Evolutionary conservation across 2,113 vertebrate species (phyloP), one percentile per base, ranked within the genome.

Genomic region (Megaceryle maxima): DNA sequence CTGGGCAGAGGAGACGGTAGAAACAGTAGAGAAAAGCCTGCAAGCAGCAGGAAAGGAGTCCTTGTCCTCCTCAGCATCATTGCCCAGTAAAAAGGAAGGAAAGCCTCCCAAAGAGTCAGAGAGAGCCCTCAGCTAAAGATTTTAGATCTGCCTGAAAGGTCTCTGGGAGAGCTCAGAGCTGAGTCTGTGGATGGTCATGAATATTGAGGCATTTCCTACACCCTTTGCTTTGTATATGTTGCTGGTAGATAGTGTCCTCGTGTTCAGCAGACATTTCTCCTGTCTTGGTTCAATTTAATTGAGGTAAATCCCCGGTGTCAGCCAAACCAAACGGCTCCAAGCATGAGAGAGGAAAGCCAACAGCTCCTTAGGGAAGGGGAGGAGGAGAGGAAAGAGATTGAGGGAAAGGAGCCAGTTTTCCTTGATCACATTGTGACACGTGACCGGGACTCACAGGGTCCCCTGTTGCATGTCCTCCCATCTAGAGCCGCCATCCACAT

Each of bases 381-480:
- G 69, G 39, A 35, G 51, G 29, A 83, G 50, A 48, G 39, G 41
- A 69, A 56, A 39, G 55, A 53, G 79, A 25, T 57, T 0, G 6
- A 44, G 13, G 16, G 57, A 83, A 57, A 70, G 62, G 39, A 51
- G 39, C 24, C 66, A 63, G 15, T 63, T 83, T 94, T 87, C 44
- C 92, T 87, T 66, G 91, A 91, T 95, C 96, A 91, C 56, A 5
- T 6, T 96, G 64, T n/a, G 33, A 80, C 96, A 67, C n/a, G 25
- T 96, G 88, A 92, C n/a, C 0, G 11, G 69, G 37, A 90, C 94
- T 96, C 93, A 96, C 97, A 88, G 95, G 96, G 88, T 91, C 56
- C 93, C 68, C 1, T 5, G 13, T 4, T 70, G 78, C 0, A 2
- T 84, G 94, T 86, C 41, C 76, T 81, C 95, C 88, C 92, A 56